phyloP scores from a whole-genome alignment of 2,113 vertebrate genomes.

The Thalassarche chlororhynchos region DNA sequence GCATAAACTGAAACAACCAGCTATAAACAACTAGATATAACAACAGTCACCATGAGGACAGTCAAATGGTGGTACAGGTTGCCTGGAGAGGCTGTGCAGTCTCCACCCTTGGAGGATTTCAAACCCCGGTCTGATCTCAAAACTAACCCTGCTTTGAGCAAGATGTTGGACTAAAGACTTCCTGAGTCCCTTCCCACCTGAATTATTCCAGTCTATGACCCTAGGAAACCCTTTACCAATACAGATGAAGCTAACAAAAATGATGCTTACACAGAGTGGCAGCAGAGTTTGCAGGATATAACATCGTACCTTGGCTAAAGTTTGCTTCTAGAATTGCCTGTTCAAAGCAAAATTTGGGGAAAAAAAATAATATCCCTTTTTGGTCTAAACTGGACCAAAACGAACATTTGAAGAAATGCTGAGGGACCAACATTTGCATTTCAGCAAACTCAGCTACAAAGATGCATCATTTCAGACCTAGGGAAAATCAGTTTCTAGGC shows the following conservation, averaged over 20 bases:
- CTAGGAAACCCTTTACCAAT: neutral
- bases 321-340: neutral
- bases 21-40: neutral
- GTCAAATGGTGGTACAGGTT: fast-evolving
- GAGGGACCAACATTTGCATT: neutral
- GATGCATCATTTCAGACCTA: neutral
- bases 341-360: neutral
- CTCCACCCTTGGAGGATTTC: neutral
- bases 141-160: neutral
- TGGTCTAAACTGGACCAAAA: conserved; percentile 4
- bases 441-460: conserved; percentile 33
- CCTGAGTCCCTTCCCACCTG: neutral
- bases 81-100: neutral
- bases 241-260: neutral
- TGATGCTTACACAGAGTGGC: neutral
- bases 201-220: neutral
- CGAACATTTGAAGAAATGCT: neutral
- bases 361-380: neutral
- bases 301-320: neutral
- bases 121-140: neutral
- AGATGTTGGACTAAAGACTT: neutral
- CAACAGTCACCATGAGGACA: neutral
- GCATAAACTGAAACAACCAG: neutral
- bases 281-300: neutral
- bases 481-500: neutral